Evolutionary conservation across 2,888 invertebrate genomes (phyloP).

Genomic region (Dynastes grantii): DNA sequence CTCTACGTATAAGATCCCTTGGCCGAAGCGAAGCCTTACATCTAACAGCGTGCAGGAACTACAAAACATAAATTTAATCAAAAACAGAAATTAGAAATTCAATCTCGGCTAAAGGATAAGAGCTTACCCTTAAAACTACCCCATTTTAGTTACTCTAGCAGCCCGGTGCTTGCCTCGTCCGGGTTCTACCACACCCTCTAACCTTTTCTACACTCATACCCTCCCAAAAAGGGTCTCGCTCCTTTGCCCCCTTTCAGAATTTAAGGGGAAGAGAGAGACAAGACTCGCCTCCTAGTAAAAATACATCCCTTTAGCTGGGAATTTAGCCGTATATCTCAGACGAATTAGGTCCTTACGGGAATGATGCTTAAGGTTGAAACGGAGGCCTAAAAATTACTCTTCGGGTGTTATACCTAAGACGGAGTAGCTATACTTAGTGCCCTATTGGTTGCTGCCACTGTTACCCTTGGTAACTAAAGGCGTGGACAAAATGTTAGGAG

Average conservation of each 20-base stretch:
- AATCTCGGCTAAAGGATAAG: constrained; percentile 71
- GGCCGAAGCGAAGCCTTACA: constrained; percentile 9
- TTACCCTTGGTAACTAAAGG: constrained; percentile 67
- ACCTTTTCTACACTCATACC: constrained; percentile 43
- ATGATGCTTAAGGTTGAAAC: constrained; percentile 55
- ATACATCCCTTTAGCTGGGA: constrained; percentile 57
- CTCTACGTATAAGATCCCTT: background rate
- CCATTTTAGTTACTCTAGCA: constrained; percentile 50
- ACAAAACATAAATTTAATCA: constrained; percentile 68
- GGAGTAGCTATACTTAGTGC: constrained; percentile 67
- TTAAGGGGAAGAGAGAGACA: constrained; percentile 40
- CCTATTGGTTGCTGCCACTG: constrained; percentile 67
- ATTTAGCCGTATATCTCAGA: constrained; percentile 62
- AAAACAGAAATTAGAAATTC: constrained; percentile 72
- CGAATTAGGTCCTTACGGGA: constrained; percentile 65
- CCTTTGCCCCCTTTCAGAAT: constrained; percentile 22
- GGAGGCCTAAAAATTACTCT: constrained; percentile 61
- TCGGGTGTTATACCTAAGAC: constrained; percentile 63
- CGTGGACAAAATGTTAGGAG: constrained; percentile 50
- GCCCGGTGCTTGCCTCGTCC: background rate
- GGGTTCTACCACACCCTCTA: background rate
- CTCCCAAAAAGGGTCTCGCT: constrained; percentile 51
- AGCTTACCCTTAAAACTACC: constrained; percentile 66
- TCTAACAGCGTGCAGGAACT: constrained; percentile 50
- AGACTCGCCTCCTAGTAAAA: constrained; percentile 59